A percentile compares a stretch with the other conserved stretches of the same genome.
phyloP scores from a whole-genome alignment of 2,888 invertebrate genomes.

The Physocephala rufipes region DNA sequence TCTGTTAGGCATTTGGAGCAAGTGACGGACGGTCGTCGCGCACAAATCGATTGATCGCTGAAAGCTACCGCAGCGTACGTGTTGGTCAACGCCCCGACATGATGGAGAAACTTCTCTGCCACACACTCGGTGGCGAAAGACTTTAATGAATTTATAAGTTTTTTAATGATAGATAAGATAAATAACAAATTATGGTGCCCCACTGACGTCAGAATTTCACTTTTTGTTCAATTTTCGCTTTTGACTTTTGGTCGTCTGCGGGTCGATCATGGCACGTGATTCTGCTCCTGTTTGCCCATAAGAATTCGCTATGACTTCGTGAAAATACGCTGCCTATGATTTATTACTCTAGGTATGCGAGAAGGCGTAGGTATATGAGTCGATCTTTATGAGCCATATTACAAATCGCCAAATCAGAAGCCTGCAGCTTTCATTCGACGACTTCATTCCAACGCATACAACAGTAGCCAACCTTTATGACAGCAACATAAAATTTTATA shows the following conservation, averaged over 20 bases:
- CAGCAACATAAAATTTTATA: constrained; percentile 25
- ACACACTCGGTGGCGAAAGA: background rate
- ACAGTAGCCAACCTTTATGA: constrained; percentile 22
- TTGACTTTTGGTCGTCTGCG: background rate
- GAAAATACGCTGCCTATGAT: constrained; percentile 28
- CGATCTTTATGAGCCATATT: constrained; percentile 21
- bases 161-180: constrained; percentile 33
- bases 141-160: constrained; percentile 37
- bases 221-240: background rate
- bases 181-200: constrained; percentile 30
- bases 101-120: background rate
- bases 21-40: background rate
- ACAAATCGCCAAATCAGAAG: background rate
- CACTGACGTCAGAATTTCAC: background rate
- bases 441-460: constrained; percentile 20
- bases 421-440: background rate
- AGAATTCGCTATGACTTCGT: background rate
- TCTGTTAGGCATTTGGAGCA: background rate
- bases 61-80: constrained; percentile 51
- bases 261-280: constrained; percentile 31
- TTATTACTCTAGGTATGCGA: constrained; percentile 20
- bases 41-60: constrained; percentile 47
- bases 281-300: constrained; percentile 2
- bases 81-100: constrained; percentile 46
- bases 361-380: constrained; percentile 16